Evolutionary conservation across 2,113 vertebrate species (phyloP), one percentile per base, ranked within the genome.

Genomic region (Psittacus erithacus): DNA sequence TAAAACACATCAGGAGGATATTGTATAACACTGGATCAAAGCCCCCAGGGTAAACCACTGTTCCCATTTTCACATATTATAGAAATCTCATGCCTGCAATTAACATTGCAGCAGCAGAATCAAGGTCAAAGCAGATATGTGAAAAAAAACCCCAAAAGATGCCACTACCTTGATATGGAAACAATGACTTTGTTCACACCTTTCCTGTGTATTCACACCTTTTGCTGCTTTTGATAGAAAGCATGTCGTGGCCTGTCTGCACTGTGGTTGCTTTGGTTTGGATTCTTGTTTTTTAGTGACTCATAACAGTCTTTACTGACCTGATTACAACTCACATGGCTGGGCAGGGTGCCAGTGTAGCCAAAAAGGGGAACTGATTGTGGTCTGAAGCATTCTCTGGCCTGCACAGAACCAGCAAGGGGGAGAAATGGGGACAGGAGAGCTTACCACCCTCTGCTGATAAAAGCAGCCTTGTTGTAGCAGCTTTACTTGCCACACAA

Each of bases 301-400:
- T 92, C 79, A 38, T 50, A 53, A 55, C n/a, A 29, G 8, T 76
- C 57, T 87, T 87, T 53, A 25, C 52, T 95, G 68, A 59, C 94
- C 91, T 90, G 63, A 55, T 91, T 93, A 57, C 69, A 69, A 3
- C 33, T 70, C 55, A 33, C 1, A 1, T 28, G 46, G 41, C 50
- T 0, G 0, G 71, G 71, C 80, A 47, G 27, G 10, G 24, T 86
- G 80, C 3, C 33, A 6, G 46, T 1, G 4, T 20, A 57, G 38
- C 57, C 3, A 0, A 41, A 79, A 73, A 6, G 4, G 20, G 38
- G 43, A 88, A 53, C 39, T 92, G 83, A 22, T 8, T 1, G 8
- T 74, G 60, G 5, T 71, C 63, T 3, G 0, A 52, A 77, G 49
- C 10, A 4, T 78, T 92, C 1, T 3, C 33, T 85, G 65, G 52